Conservation (phyloP, 2,888 invertebrate species). For the Caenorhabditis sp. region DNA sequence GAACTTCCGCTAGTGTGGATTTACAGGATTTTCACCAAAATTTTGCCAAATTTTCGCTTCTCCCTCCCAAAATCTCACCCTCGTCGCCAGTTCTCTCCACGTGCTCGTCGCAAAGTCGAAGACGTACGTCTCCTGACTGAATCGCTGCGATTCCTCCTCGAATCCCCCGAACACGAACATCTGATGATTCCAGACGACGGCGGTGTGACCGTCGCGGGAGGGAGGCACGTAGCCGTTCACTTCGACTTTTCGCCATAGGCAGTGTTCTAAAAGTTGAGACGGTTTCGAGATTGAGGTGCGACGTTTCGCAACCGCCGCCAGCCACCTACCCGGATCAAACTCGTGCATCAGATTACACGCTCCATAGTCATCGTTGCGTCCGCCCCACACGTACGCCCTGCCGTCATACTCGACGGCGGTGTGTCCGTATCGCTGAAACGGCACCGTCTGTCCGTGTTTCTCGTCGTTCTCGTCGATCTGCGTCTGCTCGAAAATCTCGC, state of each 20-base stretch:
- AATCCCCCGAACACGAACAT: conserved; percentile 96
- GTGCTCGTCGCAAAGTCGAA: conserved; percentile 88
- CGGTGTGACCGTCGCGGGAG: conserved; percentile 94
- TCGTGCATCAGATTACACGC: conserved; percentile 91
- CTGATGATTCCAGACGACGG: conserved; percentile 84
- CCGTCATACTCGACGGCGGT: conserved; percentile 91
- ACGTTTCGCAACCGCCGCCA: too few species aligned
- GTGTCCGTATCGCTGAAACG: conserved; percentile 93
- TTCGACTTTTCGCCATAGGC: conserved; percentile 83
- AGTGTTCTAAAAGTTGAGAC: conserved; percentile 80
- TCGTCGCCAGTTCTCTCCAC: conserved; percentile 86
- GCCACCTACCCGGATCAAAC: conserved; percentile 89
- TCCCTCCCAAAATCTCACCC: conserved; percentile 70
- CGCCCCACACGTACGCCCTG: conserved; percentile 93
- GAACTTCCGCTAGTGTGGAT: too few species aligned
- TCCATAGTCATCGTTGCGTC: conserved; percentile 90
- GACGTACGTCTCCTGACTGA: conserved; percentile 90
- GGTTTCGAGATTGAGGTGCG: too few species aligned
- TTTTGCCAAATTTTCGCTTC: too few species aligned
- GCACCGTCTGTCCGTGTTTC: conserved; percentile 82
- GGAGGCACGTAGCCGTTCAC: conserved; percentile 87
- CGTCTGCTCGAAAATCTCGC: neutral
- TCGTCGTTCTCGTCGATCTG: conserved; percentile 6
- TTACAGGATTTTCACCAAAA: too few species aligned
- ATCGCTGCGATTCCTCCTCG: conserved; percentile 90